Conservation (phyloP, 2,797 vertebrate genomes). For the Malacoctenus gilli region DNA sequence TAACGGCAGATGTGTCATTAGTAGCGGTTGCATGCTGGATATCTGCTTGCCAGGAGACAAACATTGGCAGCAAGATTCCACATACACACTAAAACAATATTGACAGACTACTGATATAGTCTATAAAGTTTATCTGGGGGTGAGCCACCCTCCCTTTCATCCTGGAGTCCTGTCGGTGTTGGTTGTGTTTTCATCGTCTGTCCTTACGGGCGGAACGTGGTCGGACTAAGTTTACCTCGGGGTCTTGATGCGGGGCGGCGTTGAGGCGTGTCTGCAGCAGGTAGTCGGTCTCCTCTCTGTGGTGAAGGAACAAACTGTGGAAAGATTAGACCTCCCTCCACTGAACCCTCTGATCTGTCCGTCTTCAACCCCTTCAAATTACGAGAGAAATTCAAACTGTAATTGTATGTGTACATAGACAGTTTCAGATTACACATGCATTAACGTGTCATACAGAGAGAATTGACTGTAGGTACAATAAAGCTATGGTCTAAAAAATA, state of each 20-base stretch:
- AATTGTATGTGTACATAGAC: conserved; percentile 50
- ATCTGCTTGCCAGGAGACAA: conserved; percentile 11
- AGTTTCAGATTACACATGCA: conserved; percentile 35
- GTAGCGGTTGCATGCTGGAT: conserved; percentile 10
- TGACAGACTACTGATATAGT: conserved; percentile 13
- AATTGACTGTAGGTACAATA: conserved; percentile 61
- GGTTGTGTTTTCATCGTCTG: conserved; percentile 15
- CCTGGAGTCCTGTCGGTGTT: too few species aligned
- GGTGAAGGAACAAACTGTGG: conserved; percentile 2
- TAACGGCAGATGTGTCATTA: conserved; percentile 1
- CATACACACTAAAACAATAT: conserved; percentile 18
- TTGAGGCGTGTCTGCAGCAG: conserved; percentile 2
- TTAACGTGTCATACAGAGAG: conserved; percentile 35
- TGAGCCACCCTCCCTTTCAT: conserved; percentile 11
- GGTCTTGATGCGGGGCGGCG: conserved; percentile 1
- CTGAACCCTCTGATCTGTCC: conserved; percentile 13
- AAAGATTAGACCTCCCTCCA: conserved; percentile 5
- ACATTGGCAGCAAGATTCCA: conserved; percentile 12
- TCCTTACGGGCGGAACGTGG: conserved; percentile 9
- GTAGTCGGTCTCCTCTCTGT: neutral
- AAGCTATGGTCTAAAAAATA: conserved; percentile 47
- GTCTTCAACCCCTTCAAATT: conserved; percentile 6
- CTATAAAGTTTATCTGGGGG: conserved; percentile 25
- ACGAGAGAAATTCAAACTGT: conserved; percentile 20
- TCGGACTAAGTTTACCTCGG: conserved; percentile 16